These are phyloP conservation scores for Allygus modestus DNA, from an alignment of 2,888 invertebrate genomes.

Conservation along the genomic window DNA sequence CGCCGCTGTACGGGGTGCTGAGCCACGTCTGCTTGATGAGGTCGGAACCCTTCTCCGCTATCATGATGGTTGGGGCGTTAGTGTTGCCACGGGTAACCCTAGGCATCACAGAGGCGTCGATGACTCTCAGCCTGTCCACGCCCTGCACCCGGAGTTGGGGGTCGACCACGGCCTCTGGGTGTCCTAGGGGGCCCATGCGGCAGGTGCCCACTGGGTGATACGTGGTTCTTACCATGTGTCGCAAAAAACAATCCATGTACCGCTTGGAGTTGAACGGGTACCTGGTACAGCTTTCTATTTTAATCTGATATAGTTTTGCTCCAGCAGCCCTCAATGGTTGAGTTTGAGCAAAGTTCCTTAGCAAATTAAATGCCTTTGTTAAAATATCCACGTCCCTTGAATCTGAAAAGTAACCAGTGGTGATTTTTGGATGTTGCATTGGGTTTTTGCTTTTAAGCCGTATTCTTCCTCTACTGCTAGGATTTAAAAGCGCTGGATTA, in stretches of 20 bases:
- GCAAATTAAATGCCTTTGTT: not conserved
- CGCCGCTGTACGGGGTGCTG: too few relatives aligned
- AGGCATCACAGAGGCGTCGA: conserved; percentile 79
- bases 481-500: conserved; percentile 69
- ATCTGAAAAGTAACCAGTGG: conserved; percentile 67
- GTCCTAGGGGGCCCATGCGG: conserved; percentile 79
- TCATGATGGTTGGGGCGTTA: conserved; percentile 79
- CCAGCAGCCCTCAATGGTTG: not conserved
- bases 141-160: conserved; percentile 76
- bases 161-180: conserved; percentile 80
- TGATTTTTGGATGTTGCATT: conserved; percentile 66
- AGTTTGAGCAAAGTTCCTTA: not conserved
- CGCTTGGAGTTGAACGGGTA: not conserved
- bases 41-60: conserved; percentile 79
- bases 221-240: conserved; percentile 73
- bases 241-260: not conserved
- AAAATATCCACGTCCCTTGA: conserved; percentile 64
- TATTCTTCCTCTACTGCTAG: conserved; percentile 68
- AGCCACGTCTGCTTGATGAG: conserved; percentile 76
- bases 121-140: conserved; percentile 76
- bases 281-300: not conserved
- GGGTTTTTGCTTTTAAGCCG: conserved; percentile 67
- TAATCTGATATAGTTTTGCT: not conserved
- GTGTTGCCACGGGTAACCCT: conserved; percentile 77
- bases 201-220: conserved; percentile 83